Evolutionary conservation across 2,888 invertebrate species (phyloP), one percentile per base, ranked within the genome.

Genomic region (Drosophila mercatorum): DNA sequence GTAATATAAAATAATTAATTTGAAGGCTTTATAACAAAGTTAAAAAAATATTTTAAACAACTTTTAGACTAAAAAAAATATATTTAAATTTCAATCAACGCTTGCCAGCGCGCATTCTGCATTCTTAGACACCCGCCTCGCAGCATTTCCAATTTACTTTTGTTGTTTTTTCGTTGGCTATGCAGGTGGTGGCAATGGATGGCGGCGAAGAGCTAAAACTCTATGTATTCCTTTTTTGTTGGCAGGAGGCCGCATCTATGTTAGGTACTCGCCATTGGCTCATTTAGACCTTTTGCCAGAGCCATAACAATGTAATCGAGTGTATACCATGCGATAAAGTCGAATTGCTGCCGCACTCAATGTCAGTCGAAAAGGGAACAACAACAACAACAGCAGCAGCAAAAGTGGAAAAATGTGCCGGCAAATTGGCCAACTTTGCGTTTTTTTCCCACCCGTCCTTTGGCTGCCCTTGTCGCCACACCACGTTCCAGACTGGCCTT

Each of bases 301-400:
- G 72, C 70, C 69, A 78, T 88, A 80, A 88, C 86, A 85, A 78
- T 72, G 86, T 83, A 88, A 83, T 88, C 86, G 83, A 83, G 83
- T 85, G 83, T 80, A 72, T 75, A 72, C 71, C 83, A 74, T 69
- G 78, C 69, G 86, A 86, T 86, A 88, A 83, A 78, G 66, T 74
- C 78, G 71, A 85, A 80, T 80, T 75, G 83, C 74, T 66, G 66
- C 53, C 53, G 67, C 78, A 78, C 70, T 83, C 80, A 80, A 68
- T 77, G 73, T 52, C 55, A 53, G 55, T 47, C 47, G 43, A n/a
- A 52, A 52, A 43, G 44, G 31, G 44, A 34, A 17, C 43, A 51
- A 4, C 12, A 17, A 17, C 43, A 51, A 4, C 12, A 17, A 51
- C 14, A 47, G 14, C 46, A 46, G 40, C 10, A 36, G 57, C 14